Base-by-base conservation (phyloP, 2,888 invertebrate genomes). In the Drosophila subsilvestris region DNA sequence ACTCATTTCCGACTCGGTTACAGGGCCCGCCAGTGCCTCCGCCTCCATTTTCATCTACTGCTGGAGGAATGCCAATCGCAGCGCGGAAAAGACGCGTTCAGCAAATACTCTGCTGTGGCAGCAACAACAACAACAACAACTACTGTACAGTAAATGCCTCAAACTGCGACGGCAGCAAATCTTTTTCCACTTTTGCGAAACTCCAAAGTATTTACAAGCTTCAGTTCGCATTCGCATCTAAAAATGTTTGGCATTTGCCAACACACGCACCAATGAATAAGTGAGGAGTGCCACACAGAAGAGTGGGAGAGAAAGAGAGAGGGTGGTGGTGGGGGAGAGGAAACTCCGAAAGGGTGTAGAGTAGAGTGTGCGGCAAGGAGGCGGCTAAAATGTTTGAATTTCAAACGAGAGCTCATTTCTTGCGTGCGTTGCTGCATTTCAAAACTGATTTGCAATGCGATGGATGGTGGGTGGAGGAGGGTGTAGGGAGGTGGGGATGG, bases 351-450 rank as follows among this genome's bases (percentile, higher is more conserved):
- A 49, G 43, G 29, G 29, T 29, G 29, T 48, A 22, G 42, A 60
- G 54, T 25, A 10, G 12, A 3, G 37, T 14, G 6, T 44, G 32
- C 50, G 61, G 54, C 14, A 18, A 18, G 37, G 48, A 66, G 76
- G 50, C 66, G 56, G 71, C 68, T 72, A 73, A 87, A 84, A 80
- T 86, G 85, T 78, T 86, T 84, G 88, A 85, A 80, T 88, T 86
- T 84, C 85, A 79, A 81, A 81, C 82, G 81, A 82, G 79, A 86
- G 88, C 88, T 83, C 88, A 83, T 86, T 83, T 86, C 86, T 82
- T 66, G 83, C 83, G 88, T 88, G 88, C 85, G 85, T 88, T 68
- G 83, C 78, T 84, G 84, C 84, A 85, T 88, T 85, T 88, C 73
- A 72, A 73, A 63, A 85, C 86, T 88, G 77, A 84, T 84, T 85